A percentile compares a stretch with the other conserved stretches of the same genome.
Evolutionary conservation across 1,140 invertebrate genomes (phyloP).

Genomic region (Lethrus apterus): DNA sequence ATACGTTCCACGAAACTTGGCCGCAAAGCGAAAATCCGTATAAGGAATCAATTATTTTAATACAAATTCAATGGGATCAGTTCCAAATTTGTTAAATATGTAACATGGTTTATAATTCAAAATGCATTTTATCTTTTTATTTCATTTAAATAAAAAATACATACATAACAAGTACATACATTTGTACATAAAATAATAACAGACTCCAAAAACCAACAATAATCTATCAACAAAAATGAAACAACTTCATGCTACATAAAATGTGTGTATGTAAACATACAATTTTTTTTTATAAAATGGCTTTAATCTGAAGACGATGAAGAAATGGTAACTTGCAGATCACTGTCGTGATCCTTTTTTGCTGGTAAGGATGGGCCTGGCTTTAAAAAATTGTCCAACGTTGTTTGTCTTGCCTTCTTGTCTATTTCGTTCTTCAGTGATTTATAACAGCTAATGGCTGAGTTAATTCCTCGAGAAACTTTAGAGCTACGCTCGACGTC

Average conservation of each 20-base stretch:
- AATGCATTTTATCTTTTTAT: slow-evolving; percentile 20
- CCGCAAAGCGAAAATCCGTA: slow-evolving; percentile 16
- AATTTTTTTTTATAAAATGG: slow-evolving; percentile 5
- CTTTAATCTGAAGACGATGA: slow-evolving; percentile 19
- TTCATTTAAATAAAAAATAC: slow-evolving; percentile 12
- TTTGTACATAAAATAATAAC: slow-evolving; percentile 14
- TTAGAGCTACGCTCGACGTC: slow-evolving; percentile 2
- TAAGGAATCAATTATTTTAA: slow-evolving; percentile 18
- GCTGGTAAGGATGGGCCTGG: slow-evolving; percentile 19
- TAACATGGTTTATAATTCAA: slow-evolving; percentile 20
- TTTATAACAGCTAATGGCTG: slow-evolving; percentile 22
- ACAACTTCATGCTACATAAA: slow-evolving; percentile 1
- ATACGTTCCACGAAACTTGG: slow-evolving; percentile 13
- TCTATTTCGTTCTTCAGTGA: slow-evolving; percentile 22
- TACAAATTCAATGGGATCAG: background rate
- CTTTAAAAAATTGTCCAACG: slow-evolving; percentile 20
- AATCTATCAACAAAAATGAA: background rate
- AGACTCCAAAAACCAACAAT: background rate
- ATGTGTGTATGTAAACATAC: too few species aligned
- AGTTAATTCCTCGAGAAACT: slow-evolving; percentile 9
- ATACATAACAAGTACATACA: background rate
- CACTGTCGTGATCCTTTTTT: slow-evolving; percentile 16
- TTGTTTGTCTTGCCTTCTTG: slow-evolving; percentile 21
- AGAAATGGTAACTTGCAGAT: slow-evolving; percentile 13
- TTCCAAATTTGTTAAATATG: slow-evolving; percentile 20